Evolutionary conservation across 2,797 vertebrate genomes (phyloP).

Genomic region (Micropoecilia bifurca): DNA sequence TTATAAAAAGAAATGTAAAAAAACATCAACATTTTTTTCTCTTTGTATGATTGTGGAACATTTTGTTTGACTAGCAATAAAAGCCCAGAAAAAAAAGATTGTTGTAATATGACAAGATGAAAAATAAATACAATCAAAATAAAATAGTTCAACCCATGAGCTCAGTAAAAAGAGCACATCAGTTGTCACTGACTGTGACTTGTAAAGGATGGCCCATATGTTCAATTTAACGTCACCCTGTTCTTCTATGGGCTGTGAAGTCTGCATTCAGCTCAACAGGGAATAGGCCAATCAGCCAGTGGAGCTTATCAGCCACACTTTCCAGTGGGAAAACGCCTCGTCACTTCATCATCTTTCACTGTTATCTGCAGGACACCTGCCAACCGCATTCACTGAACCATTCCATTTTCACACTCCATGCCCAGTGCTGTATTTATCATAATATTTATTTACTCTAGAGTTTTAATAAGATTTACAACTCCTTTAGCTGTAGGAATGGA

Average conservation of each 20-base stretch:
- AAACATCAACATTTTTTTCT: neutral
- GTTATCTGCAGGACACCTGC: slow-evolving; percentile 44
- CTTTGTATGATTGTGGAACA: too few relatives aligned
- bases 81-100: neutral
- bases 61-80: neutral
- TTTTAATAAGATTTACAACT: slow-evolving; percentile 34
- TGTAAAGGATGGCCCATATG: slow-evolving; percentile 24
- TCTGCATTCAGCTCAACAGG: slow-evolving; percentile 26
- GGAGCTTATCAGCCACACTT: slow-evolving; percentile 44
- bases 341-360: slow-evolving; percentile 49
- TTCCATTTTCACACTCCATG: slow-evolving; percentile 22
- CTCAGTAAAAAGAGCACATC: slow-evolving; percentile 11
- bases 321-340: slow-evolving; percentile 42
- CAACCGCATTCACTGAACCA: slow-evolving; percentile 41
- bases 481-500: slow-evolving; percentile 2
- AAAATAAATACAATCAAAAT: neutral
- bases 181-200: slow-evolving; percentile 29
- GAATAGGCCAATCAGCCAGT: slow-evolving; percentile 53
- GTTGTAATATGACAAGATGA: neutral
- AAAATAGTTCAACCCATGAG: neutral
- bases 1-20: neutral
- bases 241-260: slow-evolving; percentile 29
- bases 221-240: slow-evolving; percentile 26
- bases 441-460: slow-evolving; percentile 33
- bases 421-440: slow-evolving; percentile 9